Conservation (phyloP, 1,140 invertebrate species). For the Helicoverpa zea region DNA sequence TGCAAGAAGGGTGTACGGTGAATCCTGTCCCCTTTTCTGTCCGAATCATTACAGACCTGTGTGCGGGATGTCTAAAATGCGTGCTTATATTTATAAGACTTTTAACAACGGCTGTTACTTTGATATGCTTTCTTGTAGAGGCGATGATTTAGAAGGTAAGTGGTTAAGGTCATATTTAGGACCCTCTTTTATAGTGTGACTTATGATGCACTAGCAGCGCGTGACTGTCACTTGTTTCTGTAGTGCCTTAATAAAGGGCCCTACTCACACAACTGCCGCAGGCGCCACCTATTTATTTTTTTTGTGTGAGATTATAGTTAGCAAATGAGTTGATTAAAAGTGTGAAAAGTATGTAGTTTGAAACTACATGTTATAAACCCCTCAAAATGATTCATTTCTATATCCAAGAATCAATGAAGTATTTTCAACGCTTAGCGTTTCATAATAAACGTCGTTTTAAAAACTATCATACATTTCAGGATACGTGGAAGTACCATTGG, state of each 20-base stretch:
- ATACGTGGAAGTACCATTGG: slow-evolving; percentile 73
- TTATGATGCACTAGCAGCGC: too few relatives aligned
- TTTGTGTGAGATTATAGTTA: too few relatives aligned
- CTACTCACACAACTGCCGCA: too few relatives aligned
- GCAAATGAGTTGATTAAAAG: too few relatives aligned
- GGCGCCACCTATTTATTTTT: too few relatives aligned
- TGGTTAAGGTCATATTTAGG: background rate
- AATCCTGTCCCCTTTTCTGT: slow-evolving; percentile 78
- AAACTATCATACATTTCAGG: slow-evolving; percentile 60
- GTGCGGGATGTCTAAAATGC: slow-evolving; percentile 68
- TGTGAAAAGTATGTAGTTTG: too few relatives aligned
- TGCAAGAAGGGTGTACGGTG: slow-evolving; percentile 63
- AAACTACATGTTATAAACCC: too few relatives aligned
- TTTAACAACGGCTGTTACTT: slow-evolving; percentile 76
- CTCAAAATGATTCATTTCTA: too few relatives aligned
- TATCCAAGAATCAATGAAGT: too few relatives aligned
- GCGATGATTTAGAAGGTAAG: slow-evolving; percentile 70
- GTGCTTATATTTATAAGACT: slow-evolving; percentile 68
- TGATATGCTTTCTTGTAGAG: slow-evolving; percentile 77
- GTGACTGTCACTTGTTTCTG: too few relatives aligned
- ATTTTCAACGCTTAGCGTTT: too few relatives aligned
- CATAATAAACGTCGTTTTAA: background rate
- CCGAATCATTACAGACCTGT: slow-evolving; percentile 74
- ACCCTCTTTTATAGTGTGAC: background rate
- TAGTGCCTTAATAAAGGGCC: too few relatives aligned